Evolutionary conservation across 2,888 invertebrate genomes (phyloP).

Genomic region (Stenodera caucasica): DNA sequence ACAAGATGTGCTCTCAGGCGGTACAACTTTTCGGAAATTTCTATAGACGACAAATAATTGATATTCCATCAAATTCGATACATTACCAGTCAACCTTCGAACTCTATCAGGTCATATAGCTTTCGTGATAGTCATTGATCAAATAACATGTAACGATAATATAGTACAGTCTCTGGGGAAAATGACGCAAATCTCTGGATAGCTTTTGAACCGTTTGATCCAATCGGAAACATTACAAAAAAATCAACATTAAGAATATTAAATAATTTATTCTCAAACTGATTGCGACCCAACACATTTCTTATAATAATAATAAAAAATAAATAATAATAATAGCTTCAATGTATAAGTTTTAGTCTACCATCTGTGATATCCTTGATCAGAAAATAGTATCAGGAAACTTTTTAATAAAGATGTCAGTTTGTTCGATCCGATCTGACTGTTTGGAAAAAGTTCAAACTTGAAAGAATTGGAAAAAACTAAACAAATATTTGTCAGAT

Average conservation of each 20-base stretch:
- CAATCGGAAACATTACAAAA: constrained; percentile 25
- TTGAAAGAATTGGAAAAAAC: background rate
- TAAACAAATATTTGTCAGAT: background rate
- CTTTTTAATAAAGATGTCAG: constrained; percentile 14
- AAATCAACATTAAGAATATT: too few species aligned
- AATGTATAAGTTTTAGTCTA: too few species aligned
- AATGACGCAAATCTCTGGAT: constrained; percentile 26
- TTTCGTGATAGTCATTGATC: constrained; percentile 13
- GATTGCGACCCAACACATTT: too few species aligned
- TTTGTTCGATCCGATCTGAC: background rate
- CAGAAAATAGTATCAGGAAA: constrained; percentile 7
- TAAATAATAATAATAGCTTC: too few species aligned
- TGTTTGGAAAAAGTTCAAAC: too few species aligned
- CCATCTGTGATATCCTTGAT: constrained; percentile 21
- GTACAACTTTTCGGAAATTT: constrained; percentile 28
- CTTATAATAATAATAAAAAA: too few species aligned
- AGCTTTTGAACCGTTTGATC: constrained; percentile 37
- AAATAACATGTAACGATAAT: constrained; percentile 19
- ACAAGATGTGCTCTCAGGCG: too few species aligned
- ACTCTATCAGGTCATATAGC: constrained; percentile 10
- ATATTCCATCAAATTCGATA: constrained; percentile 19
- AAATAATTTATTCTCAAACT: too few species aligned
- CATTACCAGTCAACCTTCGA: constrained; percentile 16
- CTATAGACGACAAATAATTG: constrained; percentile 27
- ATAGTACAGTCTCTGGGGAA: constrained; percentile 19